phyloP scores from a whole-genome alignment of 2,113 vertebrate species.

The Elephantulus edwardii region DNA sequence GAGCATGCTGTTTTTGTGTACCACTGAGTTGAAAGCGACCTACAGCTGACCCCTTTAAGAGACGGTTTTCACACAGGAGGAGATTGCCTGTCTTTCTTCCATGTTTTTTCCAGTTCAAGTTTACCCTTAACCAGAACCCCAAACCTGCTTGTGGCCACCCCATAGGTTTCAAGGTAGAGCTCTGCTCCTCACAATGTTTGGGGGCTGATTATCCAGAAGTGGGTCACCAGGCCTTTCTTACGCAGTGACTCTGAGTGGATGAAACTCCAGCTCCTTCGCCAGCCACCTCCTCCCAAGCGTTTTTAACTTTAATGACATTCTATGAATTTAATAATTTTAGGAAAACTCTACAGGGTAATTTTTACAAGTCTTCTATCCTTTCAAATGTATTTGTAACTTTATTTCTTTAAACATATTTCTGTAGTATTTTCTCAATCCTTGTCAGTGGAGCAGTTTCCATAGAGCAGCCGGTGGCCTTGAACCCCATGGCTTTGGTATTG shows the following conservation, averaged over 20 bases:
- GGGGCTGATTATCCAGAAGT: background rate
- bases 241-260: background rate
- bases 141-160: background rate
- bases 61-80: too few species aligned
- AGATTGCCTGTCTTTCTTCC: too few species aligned
- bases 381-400: background rate
- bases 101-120: background rate
- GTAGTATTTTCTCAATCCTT: conserved; percentile 19
- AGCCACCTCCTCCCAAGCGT: background rate
- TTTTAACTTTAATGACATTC: background rate
- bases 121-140: background rate
- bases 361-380: background rate
- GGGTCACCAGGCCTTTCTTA: background rate
- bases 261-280: background rate
- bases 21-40: too few species aligned
- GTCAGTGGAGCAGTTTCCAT: too few species aligned
- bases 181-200: background rate
- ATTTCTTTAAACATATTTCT: background rate
- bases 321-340: background rate
- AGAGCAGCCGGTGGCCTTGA: too few species aligned
- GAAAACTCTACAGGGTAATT: background rate
- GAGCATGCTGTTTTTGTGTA: too few species aligned
- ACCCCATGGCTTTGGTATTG: too few species aligned
- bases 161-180: background rate
- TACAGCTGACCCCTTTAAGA: too few species aligned